These are phyloP conservation scores for Streblospio benedicti DNA, from an alignment of 1,140 invertebrate species.

Conservation along the genomic window DNA sequence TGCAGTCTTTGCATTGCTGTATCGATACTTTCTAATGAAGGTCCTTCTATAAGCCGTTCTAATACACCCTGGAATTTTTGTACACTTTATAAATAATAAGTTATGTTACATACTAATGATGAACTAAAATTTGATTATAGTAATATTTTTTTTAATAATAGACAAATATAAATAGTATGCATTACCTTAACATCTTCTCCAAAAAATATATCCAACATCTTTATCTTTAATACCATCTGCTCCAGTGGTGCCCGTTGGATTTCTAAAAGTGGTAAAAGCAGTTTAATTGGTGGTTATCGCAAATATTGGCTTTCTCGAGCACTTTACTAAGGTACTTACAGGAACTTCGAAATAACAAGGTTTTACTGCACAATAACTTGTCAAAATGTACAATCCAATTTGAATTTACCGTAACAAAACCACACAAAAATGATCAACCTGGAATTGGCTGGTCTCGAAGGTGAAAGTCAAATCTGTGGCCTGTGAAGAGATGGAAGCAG, in stretches of 20 bases:
- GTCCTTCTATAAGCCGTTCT: constrained; percentile 33
- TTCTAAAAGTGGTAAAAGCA: constrained; percentile 27
- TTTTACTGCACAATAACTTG: too few species aligned
- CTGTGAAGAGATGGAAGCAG: constrained; percentile 79
- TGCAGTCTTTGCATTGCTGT: constrained; percentile 34
- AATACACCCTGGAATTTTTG: constrained; percentile 31
- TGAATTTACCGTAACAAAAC: not conserved
- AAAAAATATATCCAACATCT: constrained; percentile 41
- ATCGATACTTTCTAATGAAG: constrained; percentile 28
- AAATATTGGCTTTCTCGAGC: too few species aligned
- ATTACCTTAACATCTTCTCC: constrained; percentile 25
- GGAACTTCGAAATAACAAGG: too few species aligned
- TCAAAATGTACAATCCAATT: too few species aligned
- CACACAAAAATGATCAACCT: constrained; percentile 23
- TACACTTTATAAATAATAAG: not conserved
- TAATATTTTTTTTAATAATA: not conserved
- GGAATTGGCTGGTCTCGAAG: constrained; percentile 41
- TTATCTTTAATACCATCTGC: constrained; percentile 41
- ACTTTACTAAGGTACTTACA: too few species aligned
- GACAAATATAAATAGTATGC: not conserved
- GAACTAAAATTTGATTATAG: not conserved
- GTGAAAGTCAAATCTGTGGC: constrained; percentile 48
- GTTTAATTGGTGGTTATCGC: too few species aligned
- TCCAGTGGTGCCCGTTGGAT: constrained; percentile 44
- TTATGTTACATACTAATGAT: not conserved